These are phyloP conservation scores for Rhea americana DNA, from an alignment of 2,113 vertebrate species.

Conservation along the genomic window DNA sequence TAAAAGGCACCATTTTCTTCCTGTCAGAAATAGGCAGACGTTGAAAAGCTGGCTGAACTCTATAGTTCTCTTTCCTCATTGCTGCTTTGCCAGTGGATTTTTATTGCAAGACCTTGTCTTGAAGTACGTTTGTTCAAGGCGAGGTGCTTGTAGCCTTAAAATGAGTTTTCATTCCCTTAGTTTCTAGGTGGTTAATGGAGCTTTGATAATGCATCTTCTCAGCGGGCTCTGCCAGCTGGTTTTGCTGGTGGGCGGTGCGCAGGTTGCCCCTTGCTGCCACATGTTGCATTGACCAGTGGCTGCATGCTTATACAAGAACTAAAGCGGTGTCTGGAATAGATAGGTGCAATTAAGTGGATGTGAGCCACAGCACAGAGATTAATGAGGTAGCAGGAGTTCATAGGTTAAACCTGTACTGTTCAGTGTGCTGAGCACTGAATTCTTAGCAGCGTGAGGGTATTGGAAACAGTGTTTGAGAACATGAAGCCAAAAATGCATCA, in stretches of 20 bases:
- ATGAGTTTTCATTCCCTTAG: background rate
- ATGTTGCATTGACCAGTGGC: fast-evolving
- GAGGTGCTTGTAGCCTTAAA: background rate
- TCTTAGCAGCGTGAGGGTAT: background rate
- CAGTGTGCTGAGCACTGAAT: background rate
- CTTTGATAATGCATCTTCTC: fast-evolving
- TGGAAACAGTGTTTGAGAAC: background rate
- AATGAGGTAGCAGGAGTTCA: background rate
- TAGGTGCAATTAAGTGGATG: background rate
- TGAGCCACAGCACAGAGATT: background rate
- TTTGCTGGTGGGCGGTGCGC: fast-evolving
- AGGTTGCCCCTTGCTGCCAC: background rate
- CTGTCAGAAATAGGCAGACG: background rate
- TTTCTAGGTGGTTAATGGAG: background rate
- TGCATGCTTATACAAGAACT: background rate
- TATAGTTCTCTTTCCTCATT: background rate
- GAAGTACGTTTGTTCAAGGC: background rate
- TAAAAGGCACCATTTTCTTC: background rate
- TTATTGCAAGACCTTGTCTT: background rate
- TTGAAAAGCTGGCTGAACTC: background rate
- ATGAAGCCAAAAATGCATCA: background rate
- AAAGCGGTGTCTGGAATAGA: background rate
- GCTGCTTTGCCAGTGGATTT: background rate
- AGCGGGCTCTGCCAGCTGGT: fast-evolving
- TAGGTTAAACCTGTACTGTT: background rate